Evolutionary conservation across 1,140 invertebrate genomes (phyloP), one percentile per base, ranked within the genome.

Genomic region (Vanessa atalanta): DNA sequence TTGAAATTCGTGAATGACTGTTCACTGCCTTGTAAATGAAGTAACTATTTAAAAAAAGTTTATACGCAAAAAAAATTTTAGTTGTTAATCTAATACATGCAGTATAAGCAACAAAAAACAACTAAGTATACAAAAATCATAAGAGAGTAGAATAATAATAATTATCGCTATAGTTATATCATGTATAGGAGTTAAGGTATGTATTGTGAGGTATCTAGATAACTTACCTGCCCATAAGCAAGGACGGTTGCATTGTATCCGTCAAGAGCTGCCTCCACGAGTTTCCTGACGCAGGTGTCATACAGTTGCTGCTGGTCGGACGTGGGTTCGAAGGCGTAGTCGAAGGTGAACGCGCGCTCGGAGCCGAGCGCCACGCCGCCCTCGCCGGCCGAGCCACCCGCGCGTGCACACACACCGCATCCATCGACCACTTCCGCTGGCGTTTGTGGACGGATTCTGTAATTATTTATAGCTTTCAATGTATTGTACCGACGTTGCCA

Each of bases 311-410:
- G 88, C 94, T 97, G 95, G 79, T 94, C 94, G n/a, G 94, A 93
- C 67, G 93, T 94, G 7, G 95, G 95, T 87, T 98, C 97, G 88
- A 99, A 98, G 6, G 99, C 98, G 93, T 97, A 96, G 93, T 99
- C 98, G 91, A 99, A 99, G 8, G 99, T 99, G 93, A 99, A 99
- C 48, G 97, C 96, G 86, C 98, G 97, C 90, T 99, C 98, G 16
- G 96, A 96, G 61, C 98, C 98, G 9, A 99, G 94, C 73, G 97
- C 96, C 2, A 99, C 96, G 88, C 99, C 98, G 0, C 98, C 97
- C 79, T 98, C 97, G 1, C 95, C 96, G 3, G 96, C 95, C 13
- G 97, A 96, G n/a, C 99, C 97, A 37, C 72, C 61, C 95, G 99
- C 97, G 63, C 95, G 94, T 0, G 98, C 99, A 89, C 98, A 99